Base-by-base conservation (phyloP, 2,113 vertebrate genomes). In the Erinaceus europaeus region DNA sequence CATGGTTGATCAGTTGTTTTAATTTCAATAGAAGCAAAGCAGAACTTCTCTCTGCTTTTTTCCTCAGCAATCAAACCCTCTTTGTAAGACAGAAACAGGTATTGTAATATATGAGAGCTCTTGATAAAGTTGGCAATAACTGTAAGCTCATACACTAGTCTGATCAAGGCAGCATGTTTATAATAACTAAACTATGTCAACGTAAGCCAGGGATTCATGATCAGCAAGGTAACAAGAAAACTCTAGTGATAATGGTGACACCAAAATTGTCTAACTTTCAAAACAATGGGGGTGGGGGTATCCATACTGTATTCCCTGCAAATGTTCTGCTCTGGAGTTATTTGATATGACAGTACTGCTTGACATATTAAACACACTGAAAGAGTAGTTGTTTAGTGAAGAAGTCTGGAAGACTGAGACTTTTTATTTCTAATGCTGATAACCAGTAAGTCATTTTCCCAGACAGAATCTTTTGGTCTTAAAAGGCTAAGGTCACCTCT, bases 401-500 rank as follows among this genome's bases (percentile, higher is more conserved):
- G 38, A 93, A 65, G 57, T 44, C 52, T 67, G 90, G 80, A 88
- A 82, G 64, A 89, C 73, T 88, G 71, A 68, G 21, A 29, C 62
- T 67, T 90, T 93, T 90, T 84, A 69, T 95, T 93, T 69, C 72
- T 92, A 44, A 72, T 68, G 75, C 23, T 91, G 67, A 90, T 94
- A 40, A 89, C 90, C 80, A 88, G 67, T 88, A 91, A 88, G 67
- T 93, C 55, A 86, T 88, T 92, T 95, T 92, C 76, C 68, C 50
- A 91, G 79, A 84, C 52, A 84, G 80, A 93, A 92, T 95, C 75
- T 90, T 91, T 91, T 90, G 50, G 44, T 91, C 67, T 91, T 90
- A 86, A 90, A 88, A 91, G 36, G 9, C 67, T 80, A 67, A 93
- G 89, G 88, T 93, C 93, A 88, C 59, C 73, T 76, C 52, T 90